Percentiles rank a stretch among this genome's conserved stretches.
These are phyloP conservation scores for Metallyticus violacea DNA, from an alignment of 2,888 invertebrate genomes.

Conservation along the genomic window DNA sequence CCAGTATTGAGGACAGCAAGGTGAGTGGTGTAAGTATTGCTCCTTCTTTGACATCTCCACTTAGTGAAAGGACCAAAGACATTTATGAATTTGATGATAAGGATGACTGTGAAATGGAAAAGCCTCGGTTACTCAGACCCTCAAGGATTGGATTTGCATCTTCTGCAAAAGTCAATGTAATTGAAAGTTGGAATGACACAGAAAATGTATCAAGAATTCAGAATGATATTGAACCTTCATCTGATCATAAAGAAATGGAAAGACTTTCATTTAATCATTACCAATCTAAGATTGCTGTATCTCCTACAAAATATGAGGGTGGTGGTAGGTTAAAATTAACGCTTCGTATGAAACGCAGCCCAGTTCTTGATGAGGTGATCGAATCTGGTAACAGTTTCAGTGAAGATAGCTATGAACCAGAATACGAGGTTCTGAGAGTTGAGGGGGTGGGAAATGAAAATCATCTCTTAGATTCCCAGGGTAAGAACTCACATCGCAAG, in stretches of 20 bases:
- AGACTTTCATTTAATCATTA: neutral
- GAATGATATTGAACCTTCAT: neutral
- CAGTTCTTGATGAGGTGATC: conserved; percentile 78
- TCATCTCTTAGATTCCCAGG: conserved; percentile 22
- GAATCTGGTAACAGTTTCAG: conserved; percentile 72
- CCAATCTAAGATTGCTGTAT: neutral
- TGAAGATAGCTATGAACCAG: conserved; percentile 66
- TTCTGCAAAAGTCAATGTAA: neutral
- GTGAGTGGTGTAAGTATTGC: neutral
- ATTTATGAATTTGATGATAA: conserved; percentile 55
- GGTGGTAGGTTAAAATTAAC: conserved; percentile 64
- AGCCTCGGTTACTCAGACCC: conserved; percentile 28
- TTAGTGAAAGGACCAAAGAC: conserved; percentile 43
- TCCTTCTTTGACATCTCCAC: neutral
- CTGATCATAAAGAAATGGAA: neutral
- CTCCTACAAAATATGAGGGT: conserved; percentile 23
- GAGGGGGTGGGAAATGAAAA: conserved; percentile 64
- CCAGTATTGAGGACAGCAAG: neutral
- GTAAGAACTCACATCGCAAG: conserved; percentile 48
- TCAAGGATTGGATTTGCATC: conserved; percentile 17
- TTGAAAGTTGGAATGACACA: conserved; percentile 13
- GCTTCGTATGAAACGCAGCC: conserved; percentile 82
- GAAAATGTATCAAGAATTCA: neutral
- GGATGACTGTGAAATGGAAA: conserved; percentile 40
- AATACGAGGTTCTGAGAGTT: conserved; percentile 80